These are phyloP conservation scores for Acropora yongei DNA, from an alignment of 64 coral and sea anemone species.

Conservation along the genomic window DNA sequence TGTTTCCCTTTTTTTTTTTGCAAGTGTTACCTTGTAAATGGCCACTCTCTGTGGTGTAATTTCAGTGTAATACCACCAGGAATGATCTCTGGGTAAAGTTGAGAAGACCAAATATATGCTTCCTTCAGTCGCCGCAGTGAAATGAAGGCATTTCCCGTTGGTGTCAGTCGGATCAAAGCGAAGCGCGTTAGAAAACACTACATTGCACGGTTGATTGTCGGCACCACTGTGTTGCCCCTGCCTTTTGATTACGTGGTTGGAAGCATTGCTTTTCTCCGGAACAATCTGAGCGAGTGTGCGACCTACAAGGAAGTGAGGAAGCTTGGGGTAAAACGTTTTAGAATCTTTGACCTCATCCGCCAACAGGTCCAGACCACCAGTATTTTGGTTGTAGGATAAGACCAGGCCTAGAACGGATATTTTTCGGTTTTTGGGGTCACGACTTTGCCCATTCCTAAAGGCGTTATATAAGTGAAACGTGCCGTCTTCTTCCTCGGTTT, in stretches of 20 bases:
- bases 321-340: slow-evolving; percentile 1
- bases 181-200: slow-evolving; percentile 55
- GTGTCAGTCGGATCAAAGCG: slow-evolving; percentile 50
- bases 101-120: slow-evolving; percentile 43
- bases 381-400: slow-evolving; percentile 20
- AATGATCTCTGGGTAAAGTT: slow-evolving; percentile 34
- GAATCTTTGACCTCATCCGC: slow-evolving; percentile 22
- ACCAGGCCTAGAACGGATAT: slow-evolving; percentile 65
- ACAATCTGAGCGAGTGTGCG: neutral
- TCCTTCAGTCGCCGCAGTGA: slow-evolving; percentile 52
- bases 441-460: slow-evolving; percentile 39
- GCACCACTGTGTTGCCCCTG: neutral
- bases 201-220: slow-evolving; percentile 8
- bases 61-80: slow-evolving; percentile 46
- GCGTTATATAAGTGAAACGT: slow-evolving; percentile 54
- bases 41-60: slow-evolving; percentile 9
- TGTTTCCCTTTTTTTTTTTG: too few species aligned
- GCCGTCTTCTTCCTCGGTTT: slow-evolving; percentile 35
- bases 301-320: neutral
- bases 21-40: slow-evolving; percentile 46
- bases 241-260: neutral
- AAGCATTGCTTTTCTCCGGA: neutral
- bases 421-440: slow-evolving; percentile 13
- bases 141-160: slow-evolving; percentile 68
- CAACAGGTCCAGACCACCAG: neutral